Conservation (phyloP, 2,888 invertebrate species). For the Aspidiotus destructor region DNA sequence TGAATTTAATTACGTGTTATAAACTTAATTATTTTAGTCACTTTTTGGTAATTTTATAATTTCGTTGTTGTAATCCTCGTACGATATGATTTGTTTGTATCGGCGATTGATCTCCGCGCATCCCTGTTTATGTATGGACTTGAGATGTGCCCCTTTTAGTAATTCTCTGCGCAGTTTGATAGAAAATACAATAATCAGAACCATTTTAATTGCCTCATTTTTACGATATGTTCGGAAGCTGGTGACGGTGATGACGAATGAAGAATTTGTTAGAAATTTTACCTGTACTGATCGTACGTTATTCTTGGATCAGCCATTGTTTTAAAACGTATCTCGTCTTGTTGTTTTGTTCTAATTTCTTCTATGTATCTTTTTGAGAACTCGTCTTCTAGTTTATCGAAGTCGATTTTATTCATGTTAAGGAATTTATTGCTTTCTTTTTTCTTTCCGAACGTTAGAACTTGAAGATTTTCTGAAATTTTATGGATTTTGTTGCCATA, state of each 20-base stretch:
- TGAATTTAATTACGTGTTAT: not conserved
- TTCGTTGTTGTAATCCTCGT: slow-evolving; percentile 7
- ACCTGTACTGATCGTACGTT: slow-evolving; percentile 25
- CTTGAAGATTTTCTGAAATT: no score
- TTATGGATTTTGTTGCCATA: no score
- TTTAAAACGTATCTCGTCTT: slow-evolving; percentile 16
- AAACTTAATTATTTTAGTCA: not conserved
- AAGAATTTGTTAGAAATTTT: not conserved
- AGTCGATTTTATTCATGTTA: not conserved
- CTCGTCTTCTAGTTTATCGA: slow-evolving; percentile 21
- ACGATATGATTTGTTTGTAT: slow-evolving; percentile 11
- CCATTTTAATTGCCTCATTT: no score
- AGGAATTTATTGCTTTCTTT: no score
- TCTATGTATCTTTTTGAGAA: slow-evolving; percentile 1
- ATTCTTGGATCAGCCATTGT: slow-evolving; percentile 17
- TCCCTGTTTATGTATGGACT: not conserved
- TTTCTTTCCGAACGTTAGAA: no score
- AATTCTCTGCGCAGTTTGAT: slow-evolving; percentile 4
- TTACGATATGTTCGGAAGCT: no score
- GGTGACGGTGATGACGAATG: not conserved
- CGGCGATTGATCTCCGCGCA: not conserved
- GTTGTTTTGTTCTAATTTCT: slow-evolving; percentile 12
- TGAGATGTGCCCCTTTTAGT: slow-evolving; percentile 21
- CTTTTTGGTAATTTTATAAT: not conserved
- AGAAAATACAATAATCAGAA: no score